Evolutionary conservation across 2,888 invertebrate genomes (phyloP).

Genomic region (Melinopterus prodromus): DNA sequence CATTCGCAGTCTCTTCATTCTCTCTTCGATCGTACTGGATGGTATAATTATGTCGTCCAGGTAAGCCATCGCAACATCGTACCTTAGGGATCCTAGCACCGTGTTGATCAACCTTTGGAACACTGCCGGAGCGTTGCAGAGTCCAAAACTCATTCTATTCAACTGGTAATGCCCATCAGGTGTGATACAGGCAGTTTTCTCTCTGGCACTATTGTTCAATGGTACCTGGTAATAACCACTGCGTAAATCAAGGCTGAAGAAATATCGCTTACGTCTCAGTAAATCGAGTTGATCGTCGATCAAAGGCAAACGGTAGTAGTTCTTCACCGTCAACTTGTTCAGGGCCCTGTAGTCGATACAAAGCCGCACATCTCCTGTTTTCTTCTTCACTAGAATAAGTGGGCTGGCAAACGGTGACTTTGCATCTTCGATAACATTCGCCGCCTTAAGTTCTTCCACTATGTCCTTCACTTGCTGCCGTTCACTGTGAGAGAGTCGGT

Average conservation of each 20-base stretch:
- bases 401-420: conserved; percentile 42
- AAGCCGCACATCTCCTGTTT: conserved; percentile 34
- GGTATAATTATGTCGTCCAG: conserved; percentile 43
- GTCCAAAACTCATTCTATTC: conserved; percentile 44
- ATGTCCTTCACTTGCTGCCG: conserved; percentile 41
- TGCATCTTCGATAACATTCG: conserved; percentile 38
- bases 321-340: conserved; percentile 12
- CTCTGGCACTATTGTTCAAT: conserved; percentile 35
- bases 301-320: conserved; percentile 5
- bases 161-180: conserved; percentile 44
- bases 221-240: conserved; percentile 43
- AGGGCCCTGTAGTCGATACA: conserved; percentile 38
- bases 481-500: conserved; percentile 45
- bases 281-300: conserved; percentile 34
- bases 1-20: conserved; percentile 5
- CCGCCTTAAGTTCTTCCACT: conserved; percentile 33
- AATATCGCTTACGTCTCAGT: conserved; percentile 40
- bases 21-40: conserved; percentile 22
- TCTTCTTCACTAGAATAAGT: conserved; percentile 39
- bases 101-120: conserved; percentile 42
- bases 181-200: conserved; percentile 43
- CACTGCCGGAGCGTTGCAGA: conserved; percentile 44
- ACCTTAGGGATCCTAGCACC: conserved; percentile 43
- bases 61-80: conserved; percentile 42
- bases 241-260: conserved; percentile 43